phyloP scores from a whole-genome alignment of 2,888 invertebrate genomes.

The Trachelus tabidus region DNA sequence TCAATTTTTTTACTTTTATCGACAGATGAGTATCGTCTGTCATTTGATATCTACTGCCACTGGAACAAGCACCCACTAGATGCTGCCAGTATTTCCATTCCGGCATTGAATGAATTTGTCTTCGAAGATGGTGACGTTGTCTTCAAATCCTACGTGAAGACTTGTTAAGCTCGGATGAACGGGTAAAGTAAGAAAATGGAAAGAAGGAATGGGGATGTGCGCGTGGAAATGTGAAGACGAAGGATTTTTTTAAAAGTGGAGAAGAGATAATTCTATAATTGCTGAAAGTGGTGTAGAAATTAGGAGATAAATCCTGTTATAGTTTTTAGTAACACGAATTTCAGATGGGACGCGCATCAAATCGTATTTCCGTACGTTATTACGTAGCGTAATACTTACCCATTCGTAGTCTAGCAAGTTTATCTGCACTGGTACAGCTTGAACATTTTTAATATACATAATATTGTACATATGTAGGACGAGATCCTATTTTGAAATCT shows the following conservation, averaged over 20 bases:
- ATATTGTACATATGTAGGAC: background rate
- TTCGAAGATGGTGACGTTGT: background rate
- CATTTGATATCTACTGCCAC: background rate
- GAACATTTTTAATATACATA: background rate
- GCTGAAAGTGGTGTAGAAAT: background rate
- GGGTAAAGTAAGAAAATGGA: background rate
- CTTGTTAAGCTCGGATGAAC: background rate
- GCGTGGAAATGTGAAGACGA: background rate
- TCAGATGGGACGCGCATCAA: background rate
- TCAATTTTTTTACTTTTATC: background rate
- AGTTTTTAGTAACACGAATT: background rate
- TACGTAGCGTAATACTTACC: background rate
- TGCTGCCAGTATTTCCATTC: background rate
- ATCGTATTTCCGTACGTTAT: background rate
- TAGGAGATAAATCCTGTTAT: background rate
- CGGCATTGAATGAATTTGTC: background rate
- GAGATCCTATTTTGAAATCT: background rate
- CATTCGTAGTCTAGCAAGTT: background rate
- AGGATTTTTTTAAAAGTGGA: background rate
- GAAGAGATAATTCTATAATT: background rate
- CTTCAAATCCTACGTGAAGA: background rate
- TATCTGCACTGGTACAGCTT: background rate
- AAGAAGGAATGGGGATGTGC: background rate
- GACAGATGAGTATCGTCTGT: background rate
- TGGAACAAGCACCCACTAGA: background rate